phyloP scores from a whole-genome alignment of 2,888 invertebrate genomes.

The Furcula furcula region DNA sequence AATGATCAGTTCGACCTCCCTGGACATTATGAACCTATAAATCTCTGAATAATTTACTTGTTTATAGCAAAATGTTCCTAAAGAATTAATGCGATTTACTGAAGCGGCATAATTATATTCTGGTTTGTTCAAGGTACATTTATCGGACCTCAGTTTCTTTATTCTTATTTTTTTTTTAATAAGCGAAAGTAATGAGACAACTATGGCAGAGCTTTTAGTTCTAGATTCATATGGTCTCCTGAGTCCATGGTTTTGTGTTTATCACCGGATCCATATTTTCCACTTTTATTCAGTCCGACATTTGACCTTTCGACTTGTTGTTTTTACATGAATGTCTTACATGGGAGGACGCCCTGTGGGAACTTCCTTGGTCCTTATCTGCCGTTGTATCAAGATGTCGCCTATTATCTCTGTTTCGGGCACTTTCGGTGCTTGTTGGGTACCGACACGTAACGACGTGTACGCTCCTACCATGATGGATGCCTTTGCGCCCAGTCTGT shows the following conservation, averaged over 20 bases:
- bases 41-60: slow-evolving; percentile 33
- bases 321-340: slow-evolving; percentile 36
- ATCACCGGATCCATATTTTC: slow-evolving; percentile 40
- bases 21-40: slow-evolving; percentile 35
- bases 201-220: too few species aligned
- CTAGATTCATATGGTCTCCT: too few species aligned
- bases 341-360: slow-evolving; percentile 61
- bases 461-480: slow-evolving; percentile 74
- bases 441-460: slow-evolving; percentile 62
- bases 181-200: too few species aligned
- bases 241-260: too few species aligned
- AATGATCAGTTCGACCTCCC: slow-evolving; percentile 31
- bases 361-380: slow-evolving; percentile 71
- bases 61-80: slow-evolving; percentile 19
- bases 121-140: too few species aligned
- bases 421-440: slow-evolving; percentile 73
- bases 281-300: slow-evolving; percentile 56
- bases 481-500: slow-evolving; percentile 58
- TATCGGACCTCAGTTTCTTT: too few species aligned
- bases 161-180: too few species aligned
- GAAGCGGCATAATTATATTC: too few species aligned
- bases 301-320: slow-evolving; percentile 61
- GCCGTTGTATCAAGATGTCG: slow-evolving; percentile 76
- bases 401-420: slow-evolving; percentile 75
- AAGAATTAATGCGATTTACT: too few species aligned